Evolutionary conservation across 2,888 invertebrate genomes (phyloP), one percentile per base, ranked within the genome.

Genomic region (Ashinkailepas kermadecensis): DNA sequence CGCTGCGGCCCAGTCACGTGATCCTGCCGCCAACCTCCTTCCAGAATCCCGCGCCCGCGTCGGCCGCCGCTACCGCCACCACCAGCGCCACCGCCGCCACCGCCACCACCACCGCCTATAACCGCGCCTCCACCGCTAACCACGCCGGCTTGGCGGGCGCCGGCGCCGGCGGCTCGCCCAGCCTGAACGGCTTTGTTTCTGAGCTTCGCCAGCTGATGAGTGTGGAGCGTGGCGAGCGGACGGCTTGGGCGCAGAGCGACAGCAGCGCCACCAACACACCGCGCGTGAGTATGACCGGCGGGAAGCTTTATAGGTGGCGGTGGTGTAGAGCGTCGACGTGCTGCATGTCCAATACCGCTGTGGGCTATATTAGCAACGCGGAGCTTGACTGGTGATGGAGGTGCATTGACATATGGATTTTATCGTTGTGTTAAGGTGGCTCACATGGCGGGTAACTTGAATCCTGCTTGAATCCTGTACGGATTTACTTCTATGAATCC

Each of bases 151-250:
- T 74, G 23, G 23, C 54, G 21, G 10, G 54, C 18, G 74, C 56
- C 56, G 74, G 74, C 56, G 74, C 23, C 18, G 54, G 74, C 54
- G 74, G 18, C 74, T 54, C 18, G n/a, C 23, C 65, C 18, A 23
- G 54, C 12, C 56, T 74, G 74, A 54, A 74, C 56, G 74, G 74
- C 54, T 74, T 74, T 74, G 74, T 74, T 0, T 18, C 74, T 9
- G 74, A 74, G 74, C 74, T 74, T 74, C 54, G 56, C 10, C 74
- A 74, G 74, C 74, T 74, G 74, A 74, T 74, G 74, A 21, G 74
- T 11, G 74, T 18, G 18, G 74, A 74, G 15, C 9, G 74, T 21
- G 18, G 56, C 74, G 74, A 74, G 21, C 74, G 21, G 74, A 54
- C 54, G 56, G 59, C 59, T 59, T 54, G 74, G 54, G 54, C 21